phyloP scores from a whole-genome alignment of 2,113 vertebrate genomes.

The Murina feae region DNA sequence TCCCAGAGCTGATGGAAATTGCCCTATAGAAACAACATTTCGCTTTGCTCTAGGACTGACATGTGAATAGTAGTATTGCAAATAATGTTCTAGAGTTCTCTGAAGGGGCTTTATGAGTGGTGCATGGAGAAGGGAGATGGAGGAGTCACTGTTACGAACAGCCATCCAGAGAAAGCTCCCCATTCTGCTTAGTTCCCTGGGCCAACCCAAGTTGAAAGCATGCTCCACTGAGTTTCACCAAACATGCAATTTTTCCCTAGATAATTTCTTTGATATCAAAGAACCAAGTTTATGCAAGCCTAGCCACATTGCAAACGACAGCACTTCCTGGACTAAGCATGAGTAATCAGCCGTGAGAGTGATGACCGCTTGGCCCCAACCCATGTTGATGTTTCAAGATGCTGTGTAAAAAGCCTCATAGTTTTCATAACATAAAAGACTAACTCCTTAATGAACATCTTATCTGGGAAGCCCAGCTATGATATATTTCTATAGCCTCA shows the following conservation, averaged over 20 bases:
- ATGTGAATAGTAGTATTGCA: background rate
- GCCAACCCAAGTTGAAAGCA: background rate
- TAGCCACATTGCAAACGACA: slow-evolving; percentile 25
- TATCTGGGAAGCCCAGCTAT: slow-evolving; percentile 62
- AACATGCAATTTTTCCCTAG: background rate
- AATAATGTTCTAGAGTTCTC: background rate
- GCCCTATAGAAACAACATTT: background rate
- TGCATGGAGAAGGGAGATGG: background rate
- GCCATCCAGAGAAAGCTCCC: background rate
- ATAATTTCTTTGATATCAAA: background rate
- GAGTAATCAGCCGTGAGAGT: slow-evolving; percentile 53
- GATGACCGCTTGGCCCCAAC: background rate
- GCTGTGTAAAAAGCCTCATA: background rate
- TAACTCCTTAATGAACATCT: slow-evolving; percentile 50
- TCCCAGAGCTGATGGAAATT: background rate
- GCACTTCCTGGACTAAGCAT: slow-evolving; percentile 17
- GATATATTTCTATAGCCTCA: slow-evolving; percentile 60
- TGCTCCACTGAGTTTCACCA: background rate
- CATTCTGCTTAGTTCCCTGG: background rate
- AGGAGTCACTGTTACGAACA: background rate
- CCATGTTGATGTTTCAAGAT: background rate
- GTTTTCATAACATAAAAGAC: slow-evolving; percentile 54
- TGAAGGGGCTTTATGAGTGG: background rate
- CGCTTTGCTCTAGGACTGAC: background rate
- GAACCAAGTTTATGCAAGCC: slow-evolving; percentile 29